These are phyloP conservation scores for Sebastes minor DNA, from an alignment of 2,797 vertebrate genomes.

Conservation along the genomic window DNA sequence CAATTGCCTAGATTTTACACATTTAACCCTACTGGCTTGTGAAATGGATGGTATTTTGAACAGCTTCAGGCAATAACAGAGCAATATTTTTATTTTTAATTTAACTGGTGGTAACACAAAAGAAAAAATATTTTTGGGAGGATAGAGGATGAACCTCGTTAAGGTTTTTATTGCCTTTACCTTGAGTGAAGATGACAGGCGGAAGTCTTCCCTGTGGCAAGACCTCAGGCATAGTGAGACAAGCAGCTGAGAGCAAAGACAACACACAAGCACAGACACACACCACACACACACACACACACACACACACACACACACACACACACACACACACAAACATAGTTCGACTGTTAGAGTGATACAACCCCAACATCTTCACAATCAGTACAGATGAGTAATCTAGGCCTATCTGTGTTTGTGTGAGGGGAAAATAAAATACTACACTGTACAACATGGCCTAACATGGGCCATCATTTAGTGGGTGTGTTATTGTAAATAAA, in stretches of 20 bases:
- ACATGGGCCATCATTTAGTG: neutral
- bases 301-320: neutral
- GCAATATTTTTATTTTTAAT: neutral
- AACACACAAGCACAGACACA: neutral
- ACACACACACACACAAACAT: neutral
- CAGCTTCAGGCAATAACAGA: neutral
- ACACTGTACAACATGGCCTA: neutral
- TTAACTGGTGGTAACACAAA: slow-evolving; percentile 17
- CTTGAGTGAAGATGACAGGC: slow-evolving; percentile 73
- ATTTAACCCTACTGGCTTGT: neutral
- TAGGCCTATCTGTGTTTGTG: neutral
- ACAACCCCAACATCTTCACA: neutral
- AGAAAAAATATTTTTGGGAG: slow-evolving; percentile 22
- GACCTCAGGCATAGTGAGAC: slow-evolving; percentile 52
- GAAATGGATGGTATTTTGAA: neutral
- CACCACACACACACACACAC: neutral
- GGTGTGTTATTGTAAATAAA: neutral
- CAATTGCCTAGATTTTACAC: neutral
- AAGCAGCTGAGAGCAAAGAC: slow-evolving; percentile 60
- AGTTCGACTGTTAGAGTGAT: neutral
- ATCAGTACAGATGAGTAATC: neutral
- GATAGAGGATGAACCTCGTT: slow-evolving; percentile 46
- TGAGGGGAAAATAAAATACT: neutral
- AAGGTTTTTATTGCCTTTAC: slow-evolving; percentile 36
- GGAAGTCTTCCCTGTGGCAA: slow-evolving; percentile 63